These are phyloP conservation scores for Drosophila sulfurigaster DNA, from an alignment of 1,140 invertebrate species.

Conservation along the genomic window DNA sequence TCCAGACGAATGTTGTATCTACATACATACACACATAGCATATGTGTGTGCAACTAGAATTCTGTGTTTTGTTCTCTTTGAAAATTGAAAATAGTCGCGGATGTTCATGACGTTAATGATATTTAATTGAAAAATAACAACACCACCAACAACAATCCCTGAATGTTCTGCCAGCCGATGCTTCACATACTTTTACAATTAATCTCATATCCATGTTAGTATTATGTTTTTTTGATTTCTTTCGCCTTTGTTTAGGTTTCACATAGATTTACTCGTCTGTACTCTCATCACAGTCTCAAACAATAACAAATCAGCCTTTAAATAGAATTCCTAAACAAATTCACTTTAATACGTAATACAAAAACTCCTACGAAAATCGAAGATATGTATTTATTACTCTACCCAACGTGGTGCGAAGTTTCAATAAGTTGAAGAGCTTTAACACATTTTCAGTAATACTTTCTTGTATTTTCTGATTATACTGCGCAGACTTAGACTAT, in stretches of 20 bases:
- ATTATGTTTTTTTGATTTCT: constrained; percentile 2
- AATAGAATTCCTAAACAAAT: constrained; percentile 12
- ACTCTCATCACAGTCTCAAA: constrained; percentile 5
- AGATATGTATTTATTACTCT: not conserved
- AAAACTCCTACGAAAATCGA: not conserved
- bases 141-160: constrained; percentile 27
- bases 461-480: not conserved
- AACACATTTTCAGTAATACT: not conserved
- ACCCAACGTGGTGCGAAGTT: not conserved
- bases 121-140: constrained; percentile 43
- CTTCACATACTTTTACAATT: constrained; percentile 9
- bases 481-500: not conserved
- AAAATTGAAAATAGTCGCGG: constrained; percentile 63
- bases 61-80: constrained; percentile 48
- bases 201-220: constrained; percentile 1
- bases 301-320: constrained; percentile 11
- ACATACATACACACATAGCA: constrained; percentile 2
- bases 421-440: not conserved
- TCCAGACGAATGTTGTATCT: constrained; percentile 18
- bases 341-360: not conserved
- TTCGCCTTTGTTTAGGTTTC: constrained; percentile 12
- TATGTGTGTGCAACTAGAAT: constrained; percentile 22
- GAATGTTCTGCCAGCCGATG: constrained; percentile 3
- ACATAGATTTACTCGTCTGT: not conserved
- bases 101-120: constrained; percentile 63